These are phyloP conservation scores for Caerostris darwini DNA, from an alignment of 1,140 invertebrate genomes.

Conservation along the genomic window DNA sequence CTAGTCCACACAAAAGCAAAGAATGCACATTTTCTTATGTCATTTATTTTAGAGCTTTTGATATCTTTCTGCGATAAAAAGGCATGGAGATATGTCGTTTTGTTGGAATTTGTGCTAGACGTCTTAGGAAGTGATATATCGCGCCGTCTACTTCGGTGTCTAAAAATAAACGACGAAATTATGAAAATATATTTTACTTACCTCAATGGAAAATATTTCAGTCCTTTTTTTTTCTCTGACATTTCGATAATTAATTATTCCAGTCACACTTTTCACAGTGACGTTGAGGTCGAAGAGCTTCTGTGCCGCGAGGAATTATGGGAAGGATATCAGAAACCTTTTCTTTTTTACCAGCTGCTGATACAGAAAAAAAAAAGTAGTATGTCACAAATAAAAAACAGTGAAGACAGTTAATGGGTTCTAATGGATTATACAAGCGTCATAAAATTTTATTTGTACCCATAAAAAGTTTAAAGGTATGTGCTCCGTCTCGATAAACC, in stretches of 20 bases:
- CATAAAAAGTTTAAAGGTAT: background rate
- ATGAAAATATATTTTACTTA: slow-evolving; percentile 32
- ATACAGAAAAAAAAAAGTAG: background rate
- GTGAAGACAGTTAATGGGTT: background rate
- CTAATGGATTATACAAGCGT: slow-evolving; percentile 10
- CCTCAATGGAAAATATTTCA: background rate
- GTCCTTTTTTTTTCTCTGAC: background rate
- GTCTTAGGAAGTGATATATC: background rate
- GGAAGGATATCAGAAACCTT: background rate
- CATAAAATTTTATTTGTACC: background rate
- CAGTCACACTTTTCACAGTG: background rate
- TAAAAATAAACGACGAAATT: slow-evolving; percentile 17
- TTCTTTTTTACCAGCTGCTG: background rate
- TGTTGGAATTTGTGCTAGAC: background rate
- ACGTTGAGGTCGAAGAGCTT: slow-evolving; percentile 1
- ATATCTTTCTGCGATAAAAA: slow-evolving; percentile 4
- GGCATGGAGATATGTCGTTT: background rate
- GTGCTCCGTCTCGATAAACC: background rate
- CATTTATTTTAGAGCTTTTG: background rate
- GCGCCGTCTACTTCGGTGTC: background rate
- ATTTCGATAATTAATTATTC: background rate
- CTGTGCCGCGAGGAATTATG: background rate
- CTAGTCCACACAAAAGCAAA: background rate
- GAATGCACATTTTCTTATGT: background rate
- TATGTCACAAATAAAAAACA: background rate